These are phyloP conservation scores for Antechinus flavipes DNA, from an alignment of 2,113 vertebrate genomes.

Conservation along the genomic window DNA sequence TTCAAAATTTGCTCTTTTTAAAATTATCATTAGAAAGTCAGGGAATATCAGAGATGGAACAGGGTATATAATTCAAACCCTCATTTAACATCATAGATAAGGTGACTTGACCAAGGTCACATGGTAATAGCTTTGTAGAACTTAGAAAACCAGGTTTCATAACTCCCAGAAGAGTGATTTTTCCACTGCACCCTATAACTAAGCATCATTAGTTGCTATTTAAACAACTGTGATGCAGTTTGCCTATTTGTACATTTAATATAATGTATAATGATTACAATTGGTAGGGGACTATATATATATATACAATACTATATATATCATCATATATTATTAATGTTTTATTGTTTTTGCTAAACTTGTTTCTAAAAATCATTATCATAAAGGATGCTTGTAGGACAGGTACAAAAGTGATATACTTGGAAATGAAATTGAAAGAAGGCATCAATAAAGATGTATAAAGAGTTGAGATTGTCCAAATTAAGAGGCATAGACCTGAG, in stretches of 20 bases:
- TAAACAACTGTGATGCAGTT: background rate
- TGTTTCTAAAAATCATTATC: background rate
- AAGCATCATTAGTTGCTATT: background rate
- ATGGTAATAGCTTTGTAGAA: background rate
- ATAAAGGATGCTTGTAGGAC: background rate
- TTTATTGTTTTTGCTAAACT: background rate
- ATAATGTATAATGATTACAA: background rate
- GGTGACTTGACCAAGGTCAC: background rate
- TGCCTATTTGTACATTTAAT: background rate
- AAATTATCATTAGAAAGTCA: background rate
- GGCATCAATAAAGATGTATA: background rate
- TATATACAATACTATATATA: background rate
- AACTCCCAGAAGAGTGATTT: too few relatives aligned
- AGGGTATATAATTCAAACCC: background rate
- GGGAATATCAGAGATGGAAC: background rate
- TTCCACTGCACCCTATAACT: background rate
- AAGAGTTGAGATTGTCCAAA: background rate
- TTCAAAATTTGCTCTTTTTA: background rate
- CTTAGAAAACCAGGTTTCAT: fast-evolving
- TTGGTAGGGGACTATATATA: background rate
- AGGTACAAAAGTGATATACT: background rate
- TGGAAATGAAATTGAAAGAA: background rate
- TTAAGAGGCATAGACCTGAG: background rate
- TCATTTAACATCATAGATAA: background rate
- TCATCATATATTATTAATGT: background rate